These are phyloP conservation scores for Rhamnusium bicolor DNA, from an alignment of 2,888 invertebrate genomes.

Conservation along the genomic window DNA sequence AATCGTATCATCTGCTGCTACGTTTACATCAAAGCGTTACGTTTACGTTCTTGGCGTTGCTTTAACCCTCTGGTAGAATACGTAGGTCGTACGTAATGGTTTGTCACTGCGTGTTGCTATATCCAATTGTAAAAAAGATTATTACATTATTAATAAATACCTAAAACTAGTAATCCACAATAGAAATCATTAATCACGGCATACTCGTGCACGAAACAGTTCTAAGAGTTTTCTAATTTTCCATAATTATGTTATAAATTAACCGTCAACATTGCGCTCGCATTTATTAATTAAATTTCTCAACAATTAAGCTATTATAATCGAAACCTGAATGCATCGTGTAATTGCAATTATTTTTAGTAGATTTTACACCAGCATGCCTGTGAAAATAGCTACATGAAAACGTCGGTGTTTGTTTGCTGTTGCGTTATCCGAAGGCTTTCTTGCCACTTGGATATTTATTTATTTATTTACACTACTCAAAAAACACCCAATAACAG, in stretches of 20 bases:
- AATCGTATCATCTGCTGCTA: no score
- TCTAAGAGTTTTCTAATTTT: constrained; percentile 7
- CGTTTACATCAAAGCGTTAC: no score
- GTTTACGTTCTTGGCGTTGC: no score
- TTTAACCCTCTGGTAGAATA: no score
- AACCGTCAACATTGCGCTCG: not conserved
- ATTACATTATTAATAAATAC: not conserved
- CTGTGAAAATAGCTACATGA: not conserved
- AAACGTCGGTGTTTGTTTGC: not conserved
- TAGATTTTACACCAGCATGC: not conserved
- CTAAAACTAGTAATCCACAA: not conserved
- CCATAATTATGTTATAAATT: constrained; percentile 14
- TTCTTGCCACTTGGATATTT: no score
- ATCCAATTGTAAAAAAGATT: not conserved
- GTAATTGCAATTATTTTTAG: constrained; percentile 16
- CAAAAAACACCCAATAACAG: no score
- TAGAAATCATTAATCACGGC: not conserved
- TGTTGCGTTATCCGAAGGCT: not conserved
- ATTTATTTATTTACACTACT: no score
- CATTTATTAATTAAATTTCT: constrained; percentile 15
- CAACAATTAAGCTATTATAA: constrained; percentile 7
- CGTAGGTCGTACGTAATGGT: no score
- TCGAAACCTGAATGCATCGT: constrained; percentile 6
- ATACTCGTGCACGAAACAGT: not conserved
- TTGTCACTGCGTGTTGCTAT: not conserved